Conservation (phyloP, 2,888 invertebrate genomes). For the Myopa tessellatipennis region DNA sequence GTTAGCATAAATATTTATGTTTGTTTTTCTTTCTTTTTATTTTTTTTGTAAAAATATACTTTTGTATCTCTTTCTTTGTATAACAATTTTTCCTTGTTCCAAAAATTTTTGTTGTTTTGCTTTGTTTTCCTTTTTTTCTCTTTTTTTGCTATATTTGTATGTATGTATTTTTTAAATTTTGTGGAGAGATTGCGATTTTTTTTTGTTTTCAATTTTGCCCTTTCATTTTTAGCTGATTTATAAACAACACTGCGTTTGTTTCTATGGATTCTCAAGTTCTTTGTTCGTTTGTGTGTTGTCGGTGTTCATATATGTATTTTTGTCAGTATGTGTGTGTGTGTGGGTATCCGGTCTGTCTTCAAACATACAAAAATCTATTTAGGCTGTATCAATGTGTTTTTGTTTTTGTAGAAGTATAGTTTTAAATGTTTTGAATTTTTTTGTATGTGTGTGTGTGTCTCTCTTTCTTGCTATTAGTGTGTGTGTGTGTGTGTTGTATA, state of each 20-base stretch:
- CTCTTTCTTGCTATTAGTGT: conserved; percentile 6
- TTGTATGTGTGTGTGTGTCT: conserved; percentile 40
- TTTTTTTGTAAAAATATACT: conserved; percentile 62
- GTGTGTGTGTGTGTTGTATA: conserved; percentile 44
- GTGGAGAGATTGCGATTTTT: conserved; percentile 58
- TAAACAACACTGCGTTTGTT: conserved; percentile 19
- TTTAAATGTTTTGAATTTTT: conserved; percentile 16
- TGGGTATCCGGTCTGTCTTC: not conserved
- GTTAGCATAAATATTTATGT: conserved; percentile 42
- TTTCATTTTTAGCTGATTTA: conserved; percentile 36
- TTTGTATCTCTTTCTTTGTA: conserved; percentile 52
- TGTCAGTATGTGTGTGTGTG: conserved; percentile 27
- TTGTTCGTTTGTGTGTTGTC: not conserved
- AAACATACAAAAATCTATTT: too few relatives aligned
- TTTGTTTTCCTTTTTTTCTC: conserved; percentile 16
- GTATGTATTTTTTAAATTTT: conserved; percentile 44
- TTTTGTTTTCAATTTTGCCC: conserved; percentile 46
- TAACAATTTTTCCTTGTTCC: conserved; percentile 53
- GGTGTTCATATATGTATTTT: not conserved
- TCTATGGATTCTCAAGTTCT: conserved; percentile 42
- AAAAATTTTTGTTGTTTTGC: conserved; percentile 45
- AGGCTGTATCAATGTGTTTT: conserved; percentile 28
- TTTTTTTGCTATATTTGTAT: conserved; percentile 35
- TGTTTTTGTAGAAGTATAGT: conserved; percentile 37
- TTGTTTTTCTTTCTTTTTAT: conserved; percentile 38